A percentile compares a stretch with the other conserved stretches of the same genome.
Evolutionary conservation across 2,888 invertebrate species (phyloP).

Genomic region (Leucophenga maculata): DNA sequence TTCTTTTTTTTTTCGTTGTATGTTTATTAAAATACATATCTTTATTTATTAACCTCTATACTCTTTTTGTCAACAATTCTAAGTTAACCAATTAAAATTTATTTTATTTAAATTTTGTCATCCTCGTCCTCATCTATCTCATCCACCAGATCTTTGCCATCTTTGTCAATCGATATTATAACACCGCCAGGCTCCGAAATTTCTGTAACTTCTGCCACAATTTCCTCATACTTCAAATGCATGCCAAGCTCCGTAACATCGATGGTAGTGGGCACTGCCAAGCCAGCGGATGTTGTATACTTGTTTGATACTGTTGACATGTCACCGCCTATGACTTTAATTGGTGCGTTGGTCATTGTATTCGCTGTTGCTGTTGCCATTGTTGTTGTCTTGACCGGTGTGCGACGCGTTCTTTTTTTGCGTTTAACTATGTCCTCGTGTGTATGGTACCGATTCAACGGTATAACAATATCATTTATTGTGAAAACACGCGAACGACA

Average conservation of each 20-base stretch:
- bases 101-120: conserved; percentile 8
- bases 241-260: conserved; percentile 60
- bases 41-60: neutral
- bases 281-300: neutral
- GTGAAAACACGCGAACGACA: conserved; percentile 72
- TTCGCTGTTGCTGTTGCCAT: conserved; percentile 25
- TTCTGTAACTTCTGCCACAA: conserved; percentile 70
- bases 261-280: conserved; percentile 45
- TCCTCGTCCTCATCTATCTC: neutral
- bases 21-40: conserved; percentile 16
- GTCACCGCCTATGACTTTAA: conserved; percentile 2
- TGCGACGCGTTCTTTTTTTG: conserved; percentile 70
- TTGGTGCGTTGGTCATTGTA: neutral
- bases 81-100: neutral
- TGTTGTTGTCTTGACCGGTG: conserved; percentile 39
- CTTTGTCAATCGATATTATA: neutral
- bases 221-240: conserved; percentile 70
- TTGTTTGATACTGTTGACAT: neutral
- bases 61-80: too few species aligned
- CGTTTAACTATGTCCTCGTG: conserved; percentile 72
- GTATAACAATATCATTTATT: conserved; percentile 69
- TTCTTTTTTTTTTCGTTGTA: too few species aligned
- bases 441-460: conserved; percentile 71
- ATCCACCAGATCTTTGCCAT: too few species aligned
- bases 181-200: conserved; percentile 50